phyloP scores from a whole-genome alignment of 2,113 vertebrate genomes.

The Columbina picui region DNA sequence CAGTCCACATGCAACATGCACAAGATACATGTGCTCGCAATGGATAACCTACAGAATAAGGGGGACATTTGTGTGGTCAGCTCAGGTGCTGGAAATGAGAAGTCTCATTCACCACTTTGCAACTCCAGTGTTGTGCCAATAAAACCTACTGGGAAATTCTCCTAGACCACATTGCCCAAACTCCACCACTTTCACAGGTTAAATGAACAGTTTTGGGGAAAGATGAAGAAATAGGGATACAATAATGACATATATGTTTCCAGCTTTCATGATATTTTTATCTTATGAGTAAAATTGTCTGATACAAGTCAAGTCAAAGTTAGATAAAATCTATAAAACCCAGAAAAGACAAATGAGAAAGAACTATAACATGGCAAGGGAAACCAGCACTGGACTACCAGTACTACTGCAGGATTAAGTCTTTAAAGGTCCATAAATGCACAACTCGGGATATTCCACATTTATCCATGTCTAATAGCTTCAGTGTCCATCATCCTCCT shows the following conservation, averaged over 20 bases:
- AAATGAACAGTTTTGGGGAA: not conserved
- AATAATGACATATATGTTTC: not conserved
- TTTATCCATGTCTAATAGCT: not conserved
- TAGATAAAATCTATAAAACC: not conserved
- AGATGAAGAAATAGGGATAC: not conserved
- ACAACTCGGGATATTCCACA: not conserved
- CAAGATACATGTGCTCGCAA: not conserved
- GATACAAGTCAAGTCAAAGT: not conserved
- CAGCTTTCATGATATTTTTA: not conserved
- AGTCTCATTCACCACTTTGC: not conserved
- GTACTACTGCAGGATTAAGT: not conserved
- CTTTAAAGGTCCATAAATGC: not conserved
- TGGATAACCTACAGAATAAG: not conserved
- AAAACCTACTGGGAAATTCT: not conserved
- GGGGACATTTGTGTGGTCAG: not conserved
- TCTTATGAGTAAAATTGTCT: not conserved
- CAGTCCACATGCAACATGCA: not conserved
- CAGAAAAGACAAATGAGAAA: not conserved
- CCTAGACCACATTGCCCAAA: not conserved
- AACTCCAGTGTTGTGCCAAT: not conserved
- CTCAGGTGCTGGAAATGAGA: not conserved
- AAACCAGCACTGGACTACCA: not conserved
- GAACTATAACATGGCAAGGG: not conserved
- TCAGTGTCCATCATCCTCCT: not conserved
- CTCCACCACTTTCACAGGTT: not conserved